Percentiles rank a stretch among this genome's conserved stretches.
Evolutionary conservation across 1,140 invertebrate species (phyloP).

Genomic region (Zaprionus davidi): DNA sequence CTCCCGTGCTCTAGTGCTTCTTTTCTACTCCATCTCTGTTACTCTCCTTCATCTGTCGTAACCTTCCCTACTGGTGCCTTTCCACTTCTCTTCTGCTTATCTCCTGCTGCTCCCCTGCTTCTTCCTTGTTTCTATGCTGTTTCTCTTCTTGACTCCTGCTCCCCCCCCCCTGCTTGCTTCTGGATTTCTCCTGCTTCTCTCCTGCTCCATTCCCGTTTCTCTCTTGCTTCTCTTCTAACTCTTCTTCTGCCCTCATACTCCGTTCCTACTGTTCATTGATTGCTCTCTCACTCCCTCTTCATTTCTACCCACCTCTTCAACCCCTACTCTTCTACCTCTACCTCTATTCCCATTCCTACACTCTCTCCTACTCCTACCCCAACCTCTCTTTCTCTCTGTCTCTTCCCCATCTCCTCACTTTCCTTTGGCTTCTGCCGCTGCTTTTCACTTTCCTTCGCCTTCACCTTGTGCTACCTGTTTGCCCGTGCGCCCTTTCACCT

Average conservation of each 20-base stretch:
- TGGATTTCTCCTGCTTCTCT: not conserved
- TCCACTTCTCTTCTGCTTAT: not conserved
- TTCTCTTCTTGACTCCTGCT: not conserved
- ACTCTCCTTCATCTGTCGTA: not conserved
- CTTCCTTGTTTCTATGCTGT: not conserved
- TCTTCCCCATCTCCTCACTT: not conserved
- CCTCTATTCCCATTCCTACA: not conserved
- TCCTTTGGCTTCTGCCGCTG: conserved; percentile 7
- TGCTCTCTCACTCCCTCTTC: not conserved
- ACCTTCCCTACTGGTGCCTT: not conserved
- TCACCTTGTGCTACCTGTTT: conserved; percentile 1
- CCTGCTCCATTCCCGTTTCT: not conserved
- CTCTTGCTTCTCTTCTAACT: not conserved
- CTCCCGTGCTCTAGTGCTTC: not conserved
- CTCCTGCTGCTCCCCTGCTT: not conserved
- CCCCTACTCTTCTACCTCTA: not conserved
- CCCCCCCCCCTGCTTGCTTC: too few species aligned
- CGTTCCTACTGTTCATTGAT: not conserved
- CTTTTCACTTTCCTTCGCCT: conserved; percentile 4
- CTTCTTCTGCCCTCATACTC: not conserved
- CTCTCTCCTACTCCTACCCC: too few species aligned
- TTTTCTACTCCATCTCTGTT: too few species aligned
- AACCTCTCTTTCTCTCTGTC: not conserved
- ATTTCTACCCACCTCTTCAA: not conserved
- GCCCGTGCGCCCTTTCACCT: conserved; percentile 4